These are phyloP conservation scores for Thalassoma bifasciatum DNA, from an alignment of 2,113 vertebrate genomes.

Conservation along the genomic window DNA sequence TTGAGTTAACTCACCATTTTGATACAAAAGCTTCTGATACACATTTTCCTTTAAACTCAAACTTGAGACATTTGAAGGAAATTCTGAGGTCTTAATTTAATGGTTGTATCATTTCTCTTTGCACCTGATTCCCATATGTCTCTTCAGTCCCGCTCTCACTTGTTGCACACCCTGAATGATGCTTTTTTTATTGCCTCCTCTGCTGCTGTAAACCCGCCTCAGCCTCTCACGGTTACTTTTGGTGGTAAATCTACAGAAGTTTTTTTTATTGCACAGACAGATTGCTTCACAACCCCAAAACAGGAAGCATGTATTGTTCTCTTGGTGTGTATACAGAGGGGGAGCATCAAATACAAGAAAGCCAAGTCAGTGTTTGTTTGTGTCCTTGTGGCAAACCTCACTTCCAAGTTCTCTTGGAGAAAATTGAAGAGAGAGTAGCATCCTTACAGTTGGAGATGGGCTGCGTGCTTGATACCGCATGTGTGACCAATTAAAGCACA, in stretches of 20 bases:
- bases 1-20: too few species aligned
- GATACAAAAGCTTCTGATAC: too few species aligned
- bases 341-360: constrained; percentile 30
- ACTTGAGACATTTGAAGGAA: not conserved
- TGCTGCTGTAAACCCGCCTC: constrained; percentile 35
- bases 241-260: constrained; percentile 50
- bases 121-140: not conserved
- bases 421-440: constrained; percentile 33
- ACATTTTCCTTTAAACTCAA: too few species aligned
- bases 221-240: constrained; percentile 29
- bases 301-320: constrained; percentile 49
- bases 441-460: constrained; percentile 47
- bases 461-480: constrained; percentile 69
- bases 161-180: constrained; percentile 25
- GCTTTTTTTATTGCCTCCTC: constrained; percentile 18
- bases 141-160: constrained; percentile 2
- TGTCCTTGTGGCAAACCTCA: constrained; percentile 56
- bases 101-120: too few species aligned
- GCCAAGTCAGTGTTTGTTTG: constrained; percentile 42
- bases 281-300: constrained; percentile 23
- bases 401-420: constrained; percentile 43
- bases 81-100: not conserved
- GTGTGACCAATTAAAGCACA: constrained; percentile 78
- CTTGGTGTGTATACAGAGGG: not conserved
- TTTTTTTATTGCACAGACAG: constrained; percentile 48